Evolutionary conservation across 2,888 invertebrate genomes (phyloP).

Genomic region (Mythimna ferrago): DNA sequence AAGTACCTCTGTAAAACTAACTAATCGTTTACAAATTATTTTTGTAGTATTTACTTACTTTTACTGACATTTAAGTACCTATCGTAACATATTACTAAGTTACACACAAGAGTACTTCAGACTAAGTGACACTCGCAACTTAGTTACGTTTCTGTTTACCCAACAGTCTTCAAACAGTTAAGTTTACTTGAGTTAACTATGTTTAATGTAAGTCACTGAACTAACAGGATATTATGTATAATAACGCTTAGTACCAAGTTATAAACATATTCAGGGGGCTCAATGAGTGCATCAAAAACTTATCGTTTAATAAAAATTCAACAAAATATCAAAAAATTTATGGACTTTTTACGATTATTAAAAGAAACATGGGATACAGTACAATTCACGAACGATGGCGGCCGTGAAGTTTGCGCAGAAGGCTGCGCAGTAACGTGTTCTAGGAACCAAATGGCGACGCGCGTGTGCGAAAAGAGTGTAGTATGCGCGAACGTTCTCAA

Average conservation of each 20-base stretch:
- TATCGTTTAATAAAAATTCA: too few relatives aligned
- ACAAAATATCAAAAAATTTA: too few relatives aligned
- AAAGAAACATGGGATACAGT: too few relatives aligned
- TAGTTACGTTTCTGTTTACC: conserved; percentile 28
- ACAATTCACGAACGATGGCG: too few relatives aligned
- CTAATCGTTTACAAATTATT: conserved; percentile 6
- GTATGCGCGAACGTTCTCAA: too few relatives aligned
- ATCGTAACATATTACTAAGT: conserved; percentile 16
- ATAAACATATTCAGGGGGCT: neutral
- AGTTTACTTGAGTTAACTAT: conserved; percentile 48
- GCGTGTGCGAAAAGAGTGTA: too few relatives aligned
- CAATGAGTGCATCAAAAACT: neutral
- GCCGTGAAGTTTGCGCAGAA: too few relatives aligned
- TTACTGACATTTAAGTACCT: conserved; percentile 1
- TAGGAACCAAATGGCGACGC: too few relatives aligned
- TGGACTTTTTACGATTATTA: too few relatives aligned
- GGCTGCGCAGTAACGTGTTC: too few relatives aligned
- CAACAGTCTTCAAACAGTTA: conserved; percentile 37
- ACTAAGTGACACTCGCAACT: conserved; percentile 20
- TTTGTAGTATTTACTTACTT: conserved; percentile 15
- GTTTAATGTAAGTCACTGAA: conserved; percentile 42
- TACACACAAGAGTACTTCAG: conserved; percentile 16
- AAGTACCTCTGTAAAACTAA: neutral
- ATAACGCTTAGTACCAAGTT: conserved; percentile 27
- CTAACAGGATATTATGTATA: conserved; percentile 42